Conservation (phyloP, 2,113 vertebrate species). For the Catharus bicknelli region DNA sequence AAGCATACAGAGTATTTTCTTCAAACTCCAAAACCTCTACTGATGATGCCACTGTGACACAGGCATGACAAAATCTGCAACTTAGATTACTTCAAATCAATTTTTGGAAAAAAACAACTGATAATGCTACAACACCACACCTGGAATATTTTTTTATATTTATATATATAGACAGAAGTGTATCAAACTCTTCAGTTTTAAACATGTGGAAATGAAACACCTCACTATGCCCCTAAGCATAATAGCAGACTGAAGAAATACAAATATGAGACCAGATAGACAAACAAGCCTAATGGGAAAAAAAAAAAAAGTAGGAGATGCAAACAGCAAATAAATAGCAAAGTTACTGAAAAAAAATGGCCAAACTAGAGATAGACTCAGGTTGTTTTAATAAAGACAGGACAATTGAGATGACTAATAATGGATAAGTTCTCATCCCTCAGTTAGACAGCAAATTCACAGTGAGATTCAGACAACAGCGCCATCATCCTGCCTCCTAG, state of each 20-base stretch:
- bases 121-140: not conserved
- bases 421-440: not conserved
- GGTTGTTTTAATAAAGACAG: not conserved
- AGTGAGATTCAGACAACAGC: not conserved
- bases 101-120: not conserved
- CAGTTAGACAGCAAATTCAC: not conserved
- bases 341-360: not conserved
- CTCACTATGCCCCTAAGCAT: not conserved
- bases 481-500: not conserved
- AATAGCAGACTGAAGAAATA: slow-evolving; percentile 12
- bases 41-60: not conserved
- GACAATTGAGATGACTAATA: not conserved
- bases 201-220: slow-evolving; percentile 36
- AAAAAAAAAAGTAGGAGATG: not conserved
- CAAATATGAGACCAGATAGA: not conserved
- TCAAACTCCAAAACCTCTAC: not conserved
- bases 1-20: not conserved
- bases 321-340: not conserved
- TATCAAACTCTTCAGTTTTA: not conserved
- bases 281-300: not conserved
- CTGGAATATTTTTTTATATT: not conserved
- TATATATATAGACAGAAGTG: not conserved
- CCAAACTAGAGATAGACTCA: not conserved
- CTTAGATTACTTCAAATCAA: not conserved
- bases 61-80: not conserved